Conservation (phyloP, 2,888 invertebrate species). For the Drosophila kuntzei region DNA sequence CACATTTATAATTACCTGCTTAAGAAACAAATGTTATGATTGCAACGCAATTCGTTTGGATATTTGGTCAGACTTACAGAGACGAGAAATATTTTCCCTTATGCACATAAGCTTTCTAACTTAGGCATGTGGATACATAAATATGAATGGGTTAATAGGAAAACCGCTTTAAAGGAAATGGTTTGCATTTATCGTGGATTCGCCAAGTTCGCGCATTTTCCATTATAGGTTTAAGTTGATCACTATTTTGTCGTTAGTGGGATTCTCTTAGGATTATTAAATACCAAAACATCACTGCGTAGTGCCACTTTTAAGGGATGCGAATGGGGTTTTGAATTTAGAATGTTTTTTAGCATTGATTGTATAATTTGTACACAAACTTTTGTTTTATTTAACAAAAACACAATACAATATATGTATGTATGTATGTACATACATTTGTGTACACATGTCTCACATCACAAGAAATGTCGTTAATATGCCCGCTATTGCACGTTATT, state of each 20-base stretch:
- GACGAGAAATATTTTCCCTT: background rate
- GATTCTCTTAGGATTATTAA: background rate
- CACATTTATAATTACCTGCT: background rate
- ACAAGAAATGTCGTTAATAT: background rate
- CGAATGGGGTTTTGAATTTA: background rate
- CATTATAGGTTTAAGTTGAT: background rate
- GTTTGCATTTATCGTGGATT: background rate
- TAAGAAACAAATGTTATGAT: background rate
- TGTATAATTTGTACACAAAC: slow-evolving; percentile 50
- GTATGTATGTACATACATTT: slow-evolving; percentile 4
- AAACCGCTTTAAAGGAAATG: background rate
- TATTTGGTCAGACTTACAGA: background rate
- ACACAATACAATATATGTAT: slow-evolving; percentile 31
- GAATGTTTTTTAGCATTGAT: background rate
- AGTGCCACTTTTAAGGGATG: background rate
- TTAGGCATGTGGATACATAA: background rate
- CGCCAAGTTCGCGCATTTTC: background rate
- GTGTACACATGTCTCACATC: slow-evolving; percentile 15
- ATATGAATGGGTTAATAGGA: background rate
- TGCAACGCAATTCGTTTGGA: background rate
- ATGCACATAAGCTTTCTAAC: background rate
- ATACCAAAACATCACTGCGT: background rate
- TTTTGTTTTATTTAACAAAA: slow-evolving; percentile 43
- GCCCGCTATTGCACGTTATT: background rate
- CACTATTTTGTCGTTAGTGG: background rate